A percentile compares a stretch with the other conserved stretches of the same genome.
phyloP scores from a whole-genome alignment of 2,797 vertebrate genomes.

The Poecilia velifera region DNA sequence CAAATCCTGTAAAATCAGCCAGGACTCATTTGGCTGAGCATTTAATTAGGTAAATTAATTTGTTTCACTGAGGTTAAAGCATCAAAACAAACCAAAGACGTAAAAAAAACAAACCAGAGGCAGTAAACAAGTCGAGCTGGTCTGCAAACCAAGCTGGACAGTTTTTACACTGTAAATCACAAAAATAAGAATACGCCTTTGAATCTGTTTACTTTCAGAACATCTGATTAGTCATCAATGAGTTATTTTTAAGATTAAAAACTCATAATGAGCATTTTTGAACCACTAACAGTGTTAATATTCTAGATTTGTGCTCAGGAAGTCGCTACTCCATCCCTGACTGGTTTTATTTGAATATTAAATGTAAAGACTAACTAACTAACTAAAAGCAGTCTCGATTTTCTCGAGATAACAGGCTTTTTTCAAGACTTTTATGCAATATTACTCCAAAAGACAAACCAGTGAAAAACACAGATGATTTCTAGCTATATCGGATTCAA shows the following conservation, averaged over 20 bases:
- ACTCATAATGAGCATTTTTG: too few relatives aligned
- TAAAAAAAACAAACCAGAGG: background rate
- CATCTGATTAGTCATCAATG: background rate
- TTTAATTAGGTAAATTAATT: background rate
- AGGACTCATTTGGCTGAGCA: background rate
- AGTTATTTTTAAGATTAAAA: background rate
- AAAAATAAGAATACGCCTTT: background rate
- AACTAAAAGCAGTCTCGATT: background rate
- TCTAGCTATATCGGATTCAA: background rate
- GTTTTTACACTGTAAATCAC: background rate
- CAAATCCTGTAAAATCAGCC: background rate
- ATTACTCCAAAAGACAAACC: background rate
- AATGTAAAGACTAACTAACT: background rate
- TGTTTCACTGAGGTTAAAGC: background rate
- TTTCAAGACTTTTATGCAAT: background rate
- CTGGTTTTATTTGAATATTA: constrained; percentile 3
- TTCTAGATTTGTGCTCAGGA: background rate
- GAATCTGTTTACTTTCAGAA: background rate
- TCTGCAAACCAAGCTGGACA: background rate
- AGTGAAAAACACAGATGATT: background rate
- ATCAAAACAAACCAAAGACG: background rate
- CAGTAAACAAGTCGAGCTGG: background rate
- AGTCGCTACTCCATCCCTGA: background rate
- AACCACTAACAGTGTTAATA: background rate
- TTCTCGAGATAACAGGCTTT: background rate